Conservation (phyloP, 2,797 vertebrate species). For the Neosilurus mollespiculum region DNA sequence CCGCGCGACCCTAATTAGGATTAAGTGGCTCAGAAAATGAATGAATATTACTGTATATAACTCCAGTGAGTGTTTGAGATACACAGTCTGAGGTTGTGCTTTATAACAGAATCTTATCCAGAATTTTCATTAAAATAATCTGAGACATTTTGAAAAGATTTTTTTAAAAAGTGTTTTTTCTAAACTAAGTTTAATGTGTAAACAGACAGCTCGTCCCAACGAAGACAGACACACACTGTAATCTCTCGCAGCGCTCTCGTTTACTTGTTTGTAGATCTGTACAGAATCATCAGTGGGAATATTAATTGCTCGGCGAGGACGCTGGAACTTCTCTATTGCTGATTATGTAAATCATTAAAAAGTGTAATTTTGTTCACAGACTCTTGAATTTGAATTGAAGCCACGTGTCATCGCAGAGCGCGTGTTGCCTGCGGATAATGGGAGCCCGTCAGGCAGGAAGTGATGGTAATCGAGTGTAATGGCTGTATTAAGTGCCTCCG, state of each 20-base stretch:
- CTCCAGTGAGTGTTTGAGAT: not conserved
- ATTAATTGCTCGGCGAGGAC: constrained; percentile 14
- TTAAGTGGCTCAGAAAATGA: no score
- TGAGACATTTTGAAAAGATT: no score
- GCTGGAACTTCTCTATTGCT: constrained; percentile 27
- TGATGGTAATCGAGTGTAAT: constrained; percentile 55
- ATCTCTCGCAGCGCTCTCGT: constrained; percentile 21
- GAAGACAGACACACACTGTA: constrained; percentile 8
- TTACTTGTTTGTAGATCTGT: constrained; percentile 39
- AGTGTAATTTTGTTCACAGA: constrained; percentile 32
- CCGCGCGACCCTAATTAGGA: no score
- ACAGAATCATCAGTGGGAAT: constrained; percentile 29
- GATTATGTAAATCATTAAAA: constrained; percentile 45
- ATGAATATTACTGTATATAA: not conserved
- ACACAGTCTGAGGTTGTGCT: not conserved
- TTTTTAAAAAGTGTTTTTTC: not conserved
- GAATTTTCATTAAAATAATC: not conserved
- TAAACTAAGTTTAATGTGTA: not conserved
- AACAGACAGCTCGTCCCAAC: constrained; percentile 9
- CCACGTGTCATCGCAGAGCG: constrained; percentile 44
- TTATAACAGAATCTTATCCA: not conserved
- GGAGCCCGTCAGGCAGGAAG: constrained; percentile 39
- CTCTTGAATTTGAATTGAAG: constrained; percentile 43
- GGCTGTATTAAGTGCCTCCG: constrained; percentile 55
- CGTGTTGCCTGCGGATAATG: constrained; percentile 46